phyloP scores from a whole-genome alignment of 2,113 vertebrate species.

The Gadus chalcogrammus region DNA sequence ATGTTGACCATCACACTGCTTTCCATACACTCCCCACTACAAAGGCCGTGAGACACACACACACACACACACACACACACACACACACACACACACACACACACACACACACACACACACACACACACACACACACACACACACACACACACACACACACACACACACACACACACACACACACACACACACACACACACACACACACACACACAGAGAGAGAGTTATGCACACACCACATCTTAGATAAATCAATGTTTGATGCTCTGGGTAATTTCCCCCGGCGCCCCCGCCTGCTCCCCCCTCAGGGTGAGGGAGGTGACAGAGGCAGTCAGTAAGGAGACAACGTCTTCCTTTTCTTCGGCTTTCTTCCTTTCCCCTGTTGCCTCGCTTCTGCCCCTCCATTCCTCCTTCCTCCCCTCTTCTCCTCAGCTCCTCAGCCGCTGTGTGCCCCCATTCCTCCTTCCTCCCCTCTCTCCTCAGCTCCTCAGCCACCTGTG shows the following conservation, averaged over 20 bases:
- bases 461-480: slow-evolving; percentile 32
- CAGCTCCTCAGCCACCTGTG: too few relatives aligned
- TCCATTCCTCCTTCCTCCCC: slow-evolving; percentile 34
- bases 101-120: too few relatives aligned
- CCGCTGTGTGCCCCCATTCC: too few relatives aligned
- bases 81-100: too few relatives aligned
- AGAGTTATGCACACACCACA: slow-evolving; percentile 50
- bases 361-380: neutral
- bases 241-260: slow-evolving; percentile 86
- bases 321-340: slow-evolving; percentile 84
- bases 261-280: slow-evolving; percentile 91
- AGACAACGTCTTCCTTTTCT: slow-evolving; percentile 67
- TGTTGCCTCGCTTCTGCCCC: slow-evolving; percentile 44
- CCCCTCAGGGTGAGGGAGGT: slow-evolving; percentile 77
- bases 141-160: slow-evolving; percentile 1
- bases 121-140: neutral
- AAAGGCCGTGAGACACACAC: slow-evolving; percentile 55
- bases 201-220: slow-evolving; percentile 11
- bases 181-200: neutral
- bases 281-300: slow-evolving; percentile 78
- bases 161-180: neutral
- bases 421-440: too few relatives aligned
- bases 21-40: slow-evolving; percentile 56
- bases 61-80: slow-evolving; percentile 53
- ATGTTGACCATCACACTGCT: slow-evolving; percentile 67